Conservation (phyloP, 2,113 vertebrate genomes). For the Trochalopteron elliotii region DNA sequence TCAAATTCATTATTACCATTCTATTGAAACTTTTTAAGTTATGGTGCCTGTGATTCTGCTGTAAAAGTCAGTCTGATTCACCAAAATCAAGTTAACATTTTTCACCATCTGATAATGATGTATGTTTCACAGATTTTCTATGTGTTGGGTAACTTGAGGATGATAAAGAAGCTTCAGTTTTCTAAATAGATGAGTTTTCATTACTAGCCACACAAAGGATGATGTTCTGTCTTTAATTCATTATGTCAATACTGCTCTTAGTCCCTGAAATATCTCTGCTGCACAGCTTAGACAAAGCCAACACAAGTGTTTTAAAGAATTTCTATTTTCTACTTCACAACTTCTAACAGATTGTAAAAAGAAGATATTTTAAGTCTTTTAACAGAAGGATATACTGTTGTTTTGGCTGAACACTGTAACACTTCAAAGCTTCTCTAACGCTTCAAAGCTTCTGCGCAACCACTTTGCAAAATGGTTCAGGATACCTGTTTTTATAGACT, state of each 20-base stretch:
- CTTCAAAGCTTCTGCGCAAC: neutral
- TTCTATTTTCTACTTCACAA: slow-evolving; percentile 9
- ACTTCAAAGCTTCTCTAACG: neutral
- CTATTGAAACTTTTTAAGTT: neutral
- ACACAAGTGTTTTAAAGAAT: neutral
- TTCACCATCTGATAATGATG: neutral
- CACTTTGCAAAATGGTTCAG: neutral
- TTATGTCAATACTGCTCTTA: neutral
- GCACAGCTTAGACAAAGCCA: neutral
- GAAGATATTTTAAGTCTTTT: neutral
- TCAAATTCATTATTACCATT: neutral
- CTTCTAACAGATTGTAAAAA: neutral
- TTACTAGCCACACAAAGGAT: neutral
- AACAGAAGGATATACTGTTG: neutral
- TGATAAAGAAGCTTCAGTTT: neutral
- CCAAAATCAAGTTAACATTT: neutral
- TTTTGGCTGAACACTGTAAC: neutral
- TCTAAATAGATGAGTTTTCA: neutral
- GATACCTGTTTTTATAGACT: neutral
- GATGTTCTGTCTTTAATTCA: neutral
- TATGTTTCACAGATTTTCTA: neutral
- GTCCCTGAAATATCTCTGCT: neutral
- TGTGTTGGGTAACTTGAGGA: neutral
- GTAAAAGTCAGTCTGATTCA: neutral
- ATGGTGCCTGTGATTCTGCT: neutral